Percentiles rank a stretch among this genome's conserved stretches.
Conservation (phyloP, 2,888 invertebrate species). For the Lutraria lutraria region DNA sequence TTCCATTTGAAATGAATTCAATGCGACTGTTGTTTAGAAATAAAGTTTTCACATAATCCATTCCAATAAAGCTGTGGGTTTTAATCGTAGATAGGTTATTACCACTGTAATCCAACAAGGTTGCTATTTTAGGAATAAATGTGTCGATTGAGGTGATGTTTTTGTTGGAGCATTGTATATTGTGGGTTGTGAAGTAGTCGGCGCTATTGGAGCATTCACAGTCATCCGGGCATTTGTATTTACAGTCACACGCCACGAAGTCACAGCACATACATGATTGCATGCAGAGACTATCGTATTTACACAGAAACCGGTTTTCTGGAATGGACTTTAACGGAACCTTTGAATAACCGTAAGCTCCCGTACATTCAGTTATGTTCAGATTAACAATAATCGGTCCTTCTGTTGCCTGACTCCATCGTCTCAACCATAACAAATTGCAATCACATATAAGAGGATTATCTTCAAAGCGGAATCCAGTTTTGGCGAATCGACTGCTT, state of each 20-base stretch:
- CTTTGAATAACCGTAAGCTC: conserved; percentile 60
- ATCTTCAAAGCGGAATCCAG: conserved; percentile 70
- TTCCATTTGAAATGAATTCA: conserved; percentile 69
- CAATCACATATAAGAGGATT: conserved; percentile 80
- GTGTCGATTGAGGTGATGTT: conserved; percentile 66
- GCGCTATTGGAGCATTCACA: conserved; percentile 74
- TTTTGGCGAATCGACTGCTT: conserved; percentile 61
- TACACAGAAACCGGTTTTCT: conserved; percentile 74
- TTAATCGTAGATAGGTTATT: conserved; percentile 67
- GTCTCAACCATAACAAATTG: conserved; percentile 75
- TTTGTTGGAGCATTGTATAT: conserved; percentile 66
- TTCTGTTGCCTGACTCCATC: conserved; percentile 61
- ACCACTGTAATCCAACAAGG: conserved; percentile 73
- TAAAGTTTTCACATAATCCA: conserved; percentile 58
- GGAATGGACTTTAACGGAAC: conserved; percentile 50
- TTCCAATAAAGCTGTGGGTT: conserved; percentile 64
- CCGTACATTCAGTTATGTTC: conserved; percentile 64
- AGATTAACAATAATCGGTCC: conserved; percentile 71
- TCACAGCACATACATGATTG: conserved; percentile 76
- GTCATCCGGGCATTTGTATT: conserved; percentile 73
- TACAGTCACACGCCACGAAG: conserved; percentile 76
- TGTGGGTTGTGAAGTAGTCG: conserved; percentile 58
- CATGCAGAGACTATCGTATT: conserved; percentile 73
- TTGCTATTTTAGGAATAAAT: conserved; percentile 71
- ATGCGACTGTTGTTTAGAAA: conserved; percentile 73